Evolutionary conservation across 2,888 invertebrate species (phyloP).

Genomic region (Synanthedon myopaeformis): DNA sequence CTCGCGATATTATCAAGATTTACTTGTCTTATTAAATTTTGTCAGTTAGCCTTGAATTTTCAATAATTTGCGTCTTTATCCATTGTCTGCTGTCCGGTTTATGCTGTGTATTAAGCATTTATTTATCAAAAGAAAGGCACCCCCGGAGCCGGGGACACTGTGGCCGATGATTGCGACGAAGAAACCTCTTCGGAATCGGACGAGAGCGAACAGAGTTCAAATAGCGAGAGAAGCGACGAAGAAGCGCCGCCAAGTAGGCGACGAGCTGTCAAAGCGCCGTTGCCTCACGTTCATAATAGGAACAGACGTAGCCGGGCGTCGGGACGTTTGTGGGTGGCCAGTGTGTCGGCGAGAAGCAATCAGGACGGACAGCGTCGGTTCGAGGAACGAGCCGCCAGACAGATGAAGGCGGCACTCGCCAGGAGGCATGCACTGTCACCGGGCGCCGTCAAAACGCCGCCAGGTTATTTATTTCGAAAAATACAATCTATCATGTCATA

Average conservation of each 20-base stretch:
- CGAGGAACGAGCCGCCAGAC: slow-evolving; percentile 81
- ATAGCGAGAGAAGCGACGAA: slow-evolving; percentile 46
- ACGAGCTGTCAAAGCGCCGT: slow-evolving; percentile 2
- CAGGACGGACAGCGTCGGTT: slow-evolving; percentile 88
- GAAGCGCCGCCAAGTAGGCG: slow-evolving; percentile 28
- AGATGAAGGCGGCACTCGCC: slow-evolving; percentile 74
- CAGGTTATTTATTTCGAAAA: slow-evolving; percentile 22
- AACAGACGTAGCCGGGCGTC: not conserved
- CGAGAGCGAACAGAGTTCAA: slow-evolving; percentile 47
- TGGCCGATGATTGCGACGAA: slow-evolving; percentile 33
- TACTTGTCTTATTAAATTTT: no score
- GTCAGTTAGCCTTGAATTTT: no score
- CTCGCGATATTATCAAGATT: no score
- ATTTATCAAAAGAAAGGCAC: slow-evolving; percentile 46
- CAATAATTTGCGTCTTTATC: no score
- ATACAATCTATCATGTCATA: no score
- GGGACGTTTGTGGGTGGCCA: slow-evolving; percentile 78
- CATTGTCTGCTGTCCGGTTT: no score
- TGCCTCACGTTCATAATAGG: slow-evolving; percentile 6
- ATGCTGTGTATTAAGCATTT: no score
- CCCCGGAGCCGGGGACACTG: slow-evolving; percentile 27
- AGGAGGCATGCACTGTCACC: slow-evolving; percentile 36
- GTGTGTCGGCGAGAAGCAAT: slow-evolving; percentile 84
- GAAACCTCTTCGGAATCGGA: slow-evolving; percentile 26
- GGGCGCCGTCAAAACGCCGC: slow-evolving; percentile 26